Conservation (phyloP, 2,888 invertebrate species). For the Hydrotaea diabolus region DNA sequence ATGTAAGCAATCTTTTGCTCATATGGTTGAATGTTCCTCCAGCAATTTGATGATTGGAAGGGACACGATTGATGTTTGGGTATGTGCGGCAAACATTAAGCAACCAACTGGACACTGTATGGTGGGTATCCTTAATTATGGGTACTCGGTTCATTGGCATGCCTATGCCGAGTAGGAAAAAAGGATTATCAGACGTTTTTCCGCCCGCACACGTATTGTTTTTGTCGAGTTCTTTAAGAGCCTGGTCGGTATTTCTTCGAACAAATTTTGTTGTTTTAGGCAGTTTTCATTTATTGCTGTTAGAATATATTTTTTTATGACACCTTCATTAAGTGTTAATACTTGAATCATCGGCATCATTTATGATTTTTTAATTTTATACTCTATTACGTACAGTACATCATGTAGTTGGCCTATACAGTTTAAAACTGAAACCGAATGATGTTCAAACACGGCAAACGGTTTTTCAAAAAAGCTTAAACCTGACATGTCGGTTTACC, state of each 20-base stretch:
- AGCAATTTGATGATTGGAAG: no score
- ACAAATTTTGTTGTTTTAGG: constrained; percentile 21
- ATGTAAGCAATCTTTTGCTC: neutral
- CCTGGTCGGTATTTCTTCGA: neutral
- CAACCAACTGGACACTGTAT: neutral
- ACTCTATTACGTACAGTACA: no score
- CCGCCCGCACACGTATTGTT: constrained; percentile 54
- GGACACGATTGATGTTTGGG: constrained; percentile 5
- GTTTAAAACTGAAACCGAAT: no score
- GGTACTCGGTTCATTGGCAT: neutral
- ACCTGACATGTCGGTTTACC: no score
- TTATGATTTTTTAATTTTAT: no score
- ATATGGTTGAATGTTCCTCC: neutral
- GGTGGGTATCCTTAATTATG: constrained; percentile 30
- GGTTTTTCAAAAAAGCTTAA: no score
- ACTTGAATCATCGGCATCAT: neutral
- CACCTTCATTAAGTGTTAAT: constrained; percentile 47
- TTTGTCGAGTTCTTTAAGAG: constrained; percentile 14
- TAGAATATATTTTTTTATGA: constrained; percentile 33
- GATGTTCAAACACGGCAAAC: no score
- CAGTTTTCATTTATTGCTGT: neutral
- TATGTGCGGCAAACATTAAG: constrained; percentile 49
- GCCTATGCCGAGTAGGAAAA: neutral
- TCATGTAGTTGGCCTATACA: no score
- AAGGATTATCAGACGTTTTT: constrained; percentile 50